These are phyloP conservation scores for Circaetus cinerascens DNA, from an alignment of 2,113 vertebrate genomes.

Conservation along the genomic window DNA sequence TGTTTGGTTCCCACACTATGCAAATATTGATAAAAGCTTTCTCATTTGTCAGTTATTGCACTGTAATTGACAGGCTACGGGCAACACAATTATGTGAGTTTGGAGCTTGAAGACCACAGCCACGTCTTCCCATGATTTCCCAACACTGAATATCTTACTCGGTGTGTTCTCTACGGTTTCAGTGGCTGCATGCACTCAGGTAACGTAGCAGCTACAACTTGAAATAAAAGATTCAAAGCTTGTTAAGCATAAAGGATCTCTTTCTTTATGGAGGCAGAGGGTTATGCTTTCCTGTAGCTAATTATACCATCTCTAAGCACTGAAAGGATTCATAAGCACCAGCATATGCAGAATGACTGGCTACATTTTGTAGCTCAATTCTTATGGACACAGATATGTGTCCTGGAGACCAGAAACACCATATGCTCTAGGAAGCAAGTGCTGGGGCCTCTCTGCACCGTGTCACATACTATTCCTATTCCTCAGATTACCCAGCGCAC, in stretches of 20 bases:
- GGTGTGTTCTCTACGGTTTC: not conserved
- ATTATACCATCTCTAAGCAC: not conserved
- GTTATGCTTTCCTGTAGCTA: not conserved
- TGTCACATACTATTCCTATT: not conserved
- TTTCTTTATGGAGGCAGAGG: not conserved
- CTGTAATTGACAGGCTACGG: not conserved
- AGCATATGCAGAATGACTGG: slow-evolving; percentile 7
- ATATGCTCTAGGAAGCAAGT: not conserved
- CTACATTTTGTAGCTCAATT: not conserved
- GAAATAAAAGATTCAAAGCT: not conserved
- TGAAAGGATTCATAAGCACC: not conserved
- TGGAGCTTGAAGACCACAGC: not conserved
- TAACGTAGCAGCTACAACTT: not conserved
- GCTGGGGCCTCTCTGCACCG: not conserved
- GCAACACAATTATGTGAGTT: not conserved
- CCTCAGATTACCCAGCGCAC: not conserved
- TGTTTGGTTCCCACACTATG: not conserved
- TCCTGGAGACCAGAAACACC: slow-evolving; percentile 34
- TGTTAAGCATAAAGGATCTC: not conserved
- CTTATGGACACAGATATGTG: not conserved
- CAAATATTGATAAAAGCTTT: slow-evolving; percentile 34
- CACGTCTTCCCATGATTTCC: not conserved
- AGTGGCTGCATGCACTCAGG: not conserved
- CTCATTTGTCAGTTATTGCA: not conserved
- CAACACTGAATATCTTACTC: not conserved